phyloP scores from a whole-genome alignment of 2,888 invertebrate species.

The Ochropacha duplaris region DNA sequence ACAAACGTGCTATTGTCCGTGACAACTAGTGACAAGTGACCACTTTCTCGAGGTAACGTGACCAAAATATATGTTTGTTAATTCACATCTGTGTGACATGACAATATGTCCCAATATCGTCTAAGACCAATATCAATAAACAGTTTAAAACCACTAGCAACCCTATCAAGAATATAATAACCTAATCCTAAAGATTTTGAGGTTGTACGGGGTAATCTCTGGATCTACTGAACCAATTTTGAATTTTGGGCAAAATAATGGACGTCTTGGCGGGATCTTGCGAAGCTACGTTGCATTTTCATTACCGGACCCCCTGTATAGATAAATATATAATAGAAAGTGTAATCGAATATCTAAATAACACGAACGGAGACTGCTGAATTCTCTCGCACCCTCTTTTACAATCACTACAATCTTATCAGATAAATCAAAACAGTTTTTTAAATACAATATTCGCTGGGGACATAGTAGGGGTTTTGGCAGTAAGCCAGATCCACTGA shows the following conservation, averaged over 20 bases:
- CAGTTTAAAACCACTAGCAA: too few species aligned
- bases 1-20: background rate
- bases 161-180: too few species aligned
- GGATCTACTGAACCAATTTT: too few species aligned
- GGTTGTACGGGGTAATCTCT: too few species aligned
- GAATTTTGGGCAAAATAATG: too few species aligned
- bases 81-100: background rate
- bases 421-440: background rate
- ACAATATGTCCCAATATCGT: background rate
- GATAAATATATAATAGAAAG: too few species aligned
- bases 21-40: background rate
- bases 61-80: background rate
- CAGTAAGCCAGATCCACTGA: background rate
- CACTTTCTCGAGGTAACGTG: background rate
- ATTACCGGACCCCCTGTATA: too few species aligned
- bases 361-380: background rate
- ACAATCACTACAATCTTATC: background rate
- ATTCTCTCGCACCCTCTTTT: background rate
- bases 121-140: background rate
- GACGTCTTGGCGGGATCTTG: too few species aligned
- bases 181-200: too few species aligned
- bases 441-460: background rate
- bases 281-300: too few species aligned
- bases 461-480: conserved; percentile 5
- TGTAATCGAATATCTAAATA: too few species aligned